Conservation (phyloP, 2,888 invertebrate genomes). For the Leptinotarsa rubiginosa region DNA sequence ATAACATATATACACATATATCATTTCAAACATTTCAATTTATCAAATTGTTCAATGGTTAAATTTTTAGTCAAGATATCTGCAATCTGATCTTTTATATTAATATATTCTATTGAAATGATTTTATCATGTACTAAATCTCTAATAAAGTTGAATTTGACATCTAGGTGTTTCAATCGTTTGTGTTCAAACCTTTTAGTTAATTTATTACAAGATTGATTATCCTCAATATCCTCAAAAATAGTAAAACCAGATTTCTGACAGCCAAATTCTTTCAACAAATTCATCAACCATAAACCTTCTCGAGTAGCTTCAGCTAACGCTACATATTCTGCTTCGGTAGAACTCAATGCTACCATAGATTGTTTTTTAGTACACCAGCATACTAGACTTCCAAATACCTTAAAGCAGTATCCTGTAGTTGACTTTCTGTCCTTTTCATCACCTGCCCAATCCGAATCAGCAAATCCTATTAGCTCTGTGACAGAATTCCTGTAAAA, state of each 20-base stretch:
- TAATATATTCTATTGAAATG: constrained; percentile 27
- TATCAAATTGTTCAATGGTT: too few species aligned
- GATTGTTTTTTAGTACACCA: neutral
- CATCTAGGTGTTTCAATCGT: constrained; percentile 37
- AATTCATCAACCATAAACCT: constrained; percentile 5
- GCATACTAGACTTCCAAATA: too few species aligned
- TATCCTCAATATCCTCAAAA: too few species aligned
- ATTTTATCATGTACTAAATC: constrained; percentile 26
- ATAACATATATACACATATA: too few species aligned
- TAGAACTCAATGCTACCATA: neutral
- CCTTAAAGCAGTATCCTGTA: too few species aligned
- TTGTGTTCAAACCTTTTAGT: constrained; percentile 28
- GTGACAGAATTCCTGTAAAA: neutral
- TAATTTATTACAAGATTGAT: constrained; percentile 32
- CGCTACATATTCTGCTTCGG: neutral
- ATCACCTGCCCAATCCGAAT: neutral
- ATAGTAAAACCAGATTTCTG: too few species aligned
- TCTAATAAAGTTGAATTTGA: constrained; percentile 32
- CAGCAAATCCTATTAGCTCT: constrained; percentile 1
- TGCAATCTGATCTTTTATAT: constrained; percentile 20
- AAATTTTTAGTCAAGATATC: constrained; percentile 5
- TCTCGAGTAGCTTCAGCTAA: neutral
- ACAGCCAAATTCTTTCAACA: constrained; percentile 8
- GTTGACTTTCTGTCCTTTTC: neutral
- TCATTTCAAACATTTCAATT: too few species aligned